Base-by-base conservation (phyloP, 2,888 invertebrate species). In the Platynereis dumerilii region DNA sequence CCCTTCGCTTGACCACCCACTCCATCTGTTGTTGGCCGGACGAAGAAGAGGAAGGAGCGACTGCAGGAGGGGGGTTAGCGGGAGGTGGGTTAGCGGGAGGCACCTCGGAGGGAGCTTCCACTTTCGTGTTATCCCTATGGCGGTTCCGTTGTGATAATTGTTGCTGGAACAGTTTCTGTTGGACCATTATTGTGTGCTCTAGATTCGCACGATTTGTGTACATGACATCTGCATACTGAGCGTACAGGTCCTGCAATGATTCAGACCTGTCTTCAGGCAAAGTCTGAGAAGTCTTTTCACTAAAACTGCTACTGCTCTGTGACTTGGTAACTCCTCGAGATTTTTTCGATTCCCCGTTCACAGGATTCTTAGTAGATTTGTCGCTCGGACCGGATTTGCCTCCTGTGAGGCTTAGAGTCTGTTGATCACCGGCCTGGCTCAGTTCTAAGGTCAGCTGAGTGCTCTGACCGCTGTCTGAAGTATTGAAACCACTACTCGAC, bases 1-100 rank as follows among this genome's bases (percentile, higher is more conserved):
- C 88, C 39, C 91, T 86, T 28, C 90, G 86, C 79, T 92, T 92
- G 10, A 92, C 91, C 75, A 91, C 91, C 91, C 91, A 91, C 70
- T 86, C 85, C 82, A 84, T 84, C 70, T 60, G 57, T 26, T 15
- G 20, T 28, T 15, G 17, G 15, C 10, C 39, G 20, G 15, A 15
- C 53, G 29, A 17, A 22, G 59, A 22, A 12, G 39, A 59, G 44
- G 17, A 20, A 12, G n/a, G 45, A 3, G 22, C n/a, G 24, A 22
- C 58, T 20, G 34, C n/a, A 27, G 22, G 29, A n/a, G 15, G 15
- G 27, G 10, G 10, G 10, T 29, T 44, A 48, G 42, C 10, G 15
- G n/a, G 22, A 26, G 24, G 10, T 15, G 15, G 53, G 53, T 15
- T 15, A 26, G n/a, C 26, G 28, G n/a, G 15, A 5, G 29, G 20